Percentiles rank a stretch among this genome's conserved stretches.
Evolutionary conservation across 2,797 vertebrate genomes (phyloP).

Genomic region (Anableps anableps): DNA sequence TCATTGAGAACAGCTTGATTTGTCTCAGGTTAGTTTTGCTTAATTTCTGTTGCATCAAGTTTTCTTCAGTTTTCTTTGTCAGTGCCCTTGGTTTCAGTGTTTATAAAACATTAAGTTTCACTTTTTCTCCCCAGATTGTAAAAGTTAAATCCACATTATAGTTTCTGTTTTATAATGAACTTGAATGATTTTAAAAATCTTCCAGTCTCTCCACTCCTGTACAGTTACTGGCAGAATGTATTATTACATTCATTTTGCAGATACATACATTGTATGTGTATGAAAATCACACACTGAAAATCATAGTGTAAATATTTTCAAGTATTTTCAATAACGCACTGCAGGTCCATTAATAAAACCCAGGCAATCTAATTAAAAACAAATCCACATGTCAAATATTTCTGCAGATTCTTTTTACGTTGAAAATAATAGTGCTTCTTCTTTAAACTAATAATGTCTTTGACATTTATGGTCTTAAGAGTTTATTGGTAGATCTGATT

Average conservation of each 20-base stretch:
- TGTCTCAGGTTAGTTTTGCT: too few species aligned
- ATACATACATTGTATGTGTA: neutral
- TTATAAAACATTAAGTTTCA: too few species aligned
- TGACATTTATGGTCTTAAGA: neutral
- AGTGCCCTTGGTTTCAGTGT: too few species aligned
- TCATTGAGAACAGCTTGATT: too few species aligned
- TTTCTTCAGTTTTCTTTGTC: too few species aligned
- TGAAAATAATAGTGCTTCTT: neutral
- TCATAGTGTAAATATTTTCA: neutral
- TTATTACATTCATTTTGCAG: neutral
- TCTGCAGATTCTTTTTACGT: neutral
- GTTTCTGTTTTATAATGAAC: too few species aligned
- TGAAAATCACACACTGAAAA: neutral
- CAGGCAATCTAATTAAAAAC: neutral
- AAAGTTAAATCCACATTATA: too few species aligned
- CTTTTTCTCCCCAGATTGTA: too few species aligned
- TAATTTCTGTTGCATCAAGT: too few species aligned
- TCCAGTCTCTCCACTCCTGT: neutral
- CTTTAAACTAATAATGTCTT: neutral
- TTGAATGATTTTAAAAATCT: neutral
- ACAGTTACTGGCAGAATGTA: neutral
- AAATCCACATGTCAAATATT: neutral
- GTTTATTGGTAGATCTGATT: conserved; percentile 25
- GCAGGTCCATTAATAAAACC: neutral
- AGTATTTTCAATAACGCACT: neutral